phyloP scores from a whole-genome alignment of 2,888 invertebrate genomes.

The Papilio protenor region DNA sequence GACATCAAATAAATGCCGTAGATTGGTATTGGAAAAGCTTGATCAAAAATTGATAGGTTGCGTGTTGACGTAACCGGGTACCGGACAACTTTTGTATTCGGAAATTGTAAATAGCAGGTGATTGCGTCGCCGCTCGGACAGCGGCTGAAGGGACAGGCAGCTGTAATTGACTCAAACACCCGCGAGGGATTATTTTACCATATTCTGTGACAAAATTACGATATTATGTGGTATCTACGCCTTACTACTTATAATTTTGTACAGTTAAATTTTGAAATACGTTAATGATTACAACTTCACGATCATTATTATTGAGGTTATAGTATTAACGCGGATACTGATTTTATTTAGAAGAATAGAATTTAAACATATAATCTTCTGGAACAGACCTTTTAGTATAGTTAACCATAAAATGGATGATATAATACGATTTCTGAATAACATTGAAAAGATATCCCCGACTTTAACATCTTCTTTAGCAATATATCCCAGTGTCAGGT shows the following conservation, averaged over 20 bases:
- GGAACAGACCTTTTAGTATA: background rate
- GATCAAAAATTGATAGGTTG: slow-evolving; percentile 22
- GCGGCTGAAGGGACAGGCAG: slow-evolving; percentile 61
- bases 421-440: background rate
- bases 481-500: slow-evolving; percentile 62
- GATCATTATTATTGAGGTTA: background rate
- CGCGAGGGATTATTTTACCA: slow-evolving; percentile 41
- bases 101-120: slow-evolving; percentile 73
- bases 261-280: background rate
- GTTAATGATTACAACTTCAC: background rate
- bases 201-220: slow-evolving; percentile 21
- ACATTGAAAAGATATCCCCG: slow-evolving; percentile 10
- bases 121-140: slow-evolving; percentile 63
- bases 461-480: slow-evolving; percentile 61
- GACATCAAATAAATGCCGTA: slow-evolving; percentile 12
- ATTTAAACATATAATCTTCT: background rate
- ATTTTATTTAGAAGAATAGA: background rate
- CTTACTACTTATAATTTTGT: background rate
- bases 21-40: background rate
- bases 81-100: slow-evolving; percentile 58
- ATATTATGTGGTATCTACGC: background rate
- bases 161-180: slow-evolving; percentile 54
- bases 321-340: background rate
- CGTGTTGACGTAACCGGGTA: slow-evolving; percentile 23
- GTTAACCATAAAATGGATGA: background rate